phyloP scores from a whole-genome alignment of 2,888 invertebrate species.

The Dasypogon diadema region DNA sequence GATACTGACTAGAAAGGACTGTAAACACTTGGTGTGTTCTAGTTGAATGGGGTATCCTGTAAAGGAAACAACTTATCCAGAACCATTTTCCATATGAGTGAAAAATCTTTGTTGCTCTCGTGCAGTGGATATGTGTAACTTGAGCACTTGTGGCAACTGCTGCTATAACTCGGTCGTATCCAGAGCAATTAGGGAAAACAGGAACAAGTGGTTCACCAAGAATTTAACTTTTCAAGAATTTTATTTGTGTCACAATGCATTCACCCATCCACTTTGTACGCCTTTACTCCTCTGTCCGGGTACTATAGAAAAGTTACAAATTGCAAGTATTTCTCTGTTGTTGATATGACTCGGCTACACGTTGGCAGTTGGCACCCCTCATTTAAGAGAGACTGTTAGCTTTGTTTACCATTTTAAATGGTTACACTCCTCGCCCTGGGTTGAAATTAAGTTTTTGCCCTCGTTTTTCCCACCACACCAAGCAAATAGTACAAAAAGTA shows the following conservation, averaged over 20 bases:
- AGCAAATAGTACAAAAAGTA: conserved; percentile 1
- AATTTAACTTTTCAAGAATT: conserved; percentile 55
- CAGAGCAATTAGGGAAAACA: conserved; percentile 54
- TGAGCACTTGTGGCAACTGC: conserved; percentile 44
- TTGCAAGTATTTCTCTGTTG: not conserved
- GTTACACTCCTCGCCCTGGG: conserved; percentile 41
- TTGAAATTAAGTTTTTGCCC: conserved; percentile 50
- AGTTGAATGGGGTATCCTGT: conserved; percentile 51
- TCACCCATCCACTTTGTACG: not conserved
- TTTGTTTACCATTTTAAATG: conserved; percentile 49
- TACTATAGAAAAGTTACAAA: conserved; percentile 5
- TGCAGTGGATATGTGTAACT: conserved; percentile 44
- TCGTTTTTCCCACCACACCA: conserved; percentile 33
- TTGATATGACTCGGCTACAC: not conserved
- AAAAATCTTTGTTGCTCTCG: conserved; percentile 19
- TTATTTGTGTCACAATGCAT: conserved; percentile 50
- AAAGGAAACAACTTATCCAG: conserved; percentile 39
- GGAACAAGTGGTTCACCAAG: conserved; percentile 54
- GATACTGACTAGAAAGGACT: conserved; percentile 33
- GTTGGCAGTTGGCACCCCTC: not conserved
- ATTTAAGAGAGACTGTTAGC: conserved; percentile 3
- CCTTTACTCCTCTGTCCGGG: not conserved
- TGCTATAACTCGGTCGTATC: conserved; percentile 52
- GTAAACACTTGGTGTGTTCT: conserved; percentile 50
- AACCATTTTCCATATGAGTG: conserved; percentile 27